Evolutionary conservation across 2,797 vertebrate genomes (phyloP), one percentile per base, ranked within the genome.

Genomic region (Coranthus polyacanthus): DNA sequence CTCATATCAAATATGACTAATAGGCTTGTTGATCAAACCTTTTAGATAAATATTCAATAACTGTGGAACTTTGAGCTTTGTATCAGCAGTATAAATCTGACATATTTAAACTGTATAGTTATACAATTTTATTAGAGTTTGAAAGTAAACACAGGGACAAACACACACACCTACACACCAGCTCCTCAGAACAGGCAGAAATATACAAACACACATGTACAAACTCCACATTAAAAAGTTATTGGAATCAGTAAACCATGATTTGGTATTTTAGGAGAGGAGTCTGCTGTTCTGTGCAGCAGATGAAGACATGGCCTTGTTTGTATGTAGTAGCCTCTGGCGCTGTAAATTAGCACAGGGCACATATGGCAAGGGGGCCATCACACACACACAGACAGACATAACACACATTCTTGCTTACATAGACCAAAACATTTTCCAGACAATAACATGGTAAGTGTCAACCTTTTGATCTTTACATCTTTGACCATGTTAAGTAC

Each of bases 261-360:
- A 60, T 69, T 32, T 41, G 58, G 32, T 46, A 42, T 53, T 55
- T 73, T 45, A 43, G 41, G 21, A 74, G 49, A 69, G 50, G 42
- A 60, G 77, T 68, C 38, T 65, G 43, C 75, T 80, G 69, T 63
- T 87, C 84, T 90, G 88, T 83, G 82, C 79, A 79, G 78, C 87
- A 91, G 86, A 90, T 91, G 86, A 88, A 86, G 85, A 70, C 83
- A 68, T 75, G 68, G 81, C 77, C 81, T 79, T 88, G 80, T 91
- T 89, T 92, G 88, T 86, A 63, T 88, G 82, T 79, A 81, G 79
- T 88, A 80, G 81, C 86, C 86, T 84, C 80, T 78, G 71, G 78
- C 71, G 45, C 85, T 85, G 72, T 91, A 92, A 93, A 92, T 89
- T 84, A 88, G 74, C 71, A 83, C 82, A 81, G 78, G 81, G 72